These are phyloP conservation scores for Muscicapa striata DNA, from an alignment of 2,797 vertebrate genomes.

Conservation along the genomic window DNA sequence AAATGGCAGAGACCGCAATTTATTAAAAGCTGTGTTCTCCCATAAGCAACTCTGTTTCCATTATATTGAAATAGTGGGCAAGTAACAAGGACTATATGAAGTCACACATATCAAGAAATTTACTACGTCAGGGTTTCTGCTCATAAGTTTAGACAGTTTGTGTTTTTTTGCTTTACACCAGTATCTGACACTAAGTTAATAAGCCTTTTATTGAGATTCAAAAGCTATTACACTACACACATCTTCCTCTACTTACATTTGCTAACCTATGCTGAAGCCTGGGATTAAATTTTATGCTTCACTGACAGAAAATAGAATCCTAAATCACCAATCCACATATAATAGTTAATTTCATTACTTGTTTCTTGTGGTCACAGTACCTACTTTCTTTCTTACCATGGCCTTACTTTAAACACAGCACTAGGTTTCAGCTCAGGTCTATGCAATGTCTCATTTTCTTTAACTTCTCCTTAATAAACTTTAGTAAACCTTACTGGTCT, in stretches of 20 bases:
- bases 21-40: background rate
- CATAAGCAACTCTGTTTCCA: constrained; percentile 9
- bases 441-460: background rate
- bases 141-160: background rate
- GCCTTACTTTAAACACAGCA: background rate
- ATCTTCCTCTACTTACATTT: constrained; percentile 48
- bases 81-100: background rate
- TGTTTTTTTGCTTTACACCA: background rate
- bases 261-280: constrained; percentile 2
- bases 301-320: constrained; percentile 64
- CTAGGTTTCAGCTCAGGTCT: background rate
- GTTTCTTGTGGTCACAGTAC: constrained; percentile 8
- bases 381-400: background rate
- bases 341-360: constrained; percentile 46
- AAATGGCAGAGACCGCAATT: background rate
- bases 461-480: background rate
- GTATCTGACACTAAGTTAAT: constrained; percentile 22
- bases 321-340: constrained; percentile 40
- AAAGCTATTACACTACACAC: constrained; percentile 56
- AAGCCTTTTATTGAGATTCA: constrained; percentile 56
- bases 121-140: background rate
- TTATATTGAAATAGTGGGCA: background rate
- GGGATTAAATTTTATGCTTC: constrained; percentile 71
- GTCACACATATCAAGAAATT: background rate
- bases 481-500: too few relatives aligned